Evolutionary conservation across 2,113 vertebrate species (phyloP).

Genomic region (Dicerorhinus sumatrensis): DNA sequence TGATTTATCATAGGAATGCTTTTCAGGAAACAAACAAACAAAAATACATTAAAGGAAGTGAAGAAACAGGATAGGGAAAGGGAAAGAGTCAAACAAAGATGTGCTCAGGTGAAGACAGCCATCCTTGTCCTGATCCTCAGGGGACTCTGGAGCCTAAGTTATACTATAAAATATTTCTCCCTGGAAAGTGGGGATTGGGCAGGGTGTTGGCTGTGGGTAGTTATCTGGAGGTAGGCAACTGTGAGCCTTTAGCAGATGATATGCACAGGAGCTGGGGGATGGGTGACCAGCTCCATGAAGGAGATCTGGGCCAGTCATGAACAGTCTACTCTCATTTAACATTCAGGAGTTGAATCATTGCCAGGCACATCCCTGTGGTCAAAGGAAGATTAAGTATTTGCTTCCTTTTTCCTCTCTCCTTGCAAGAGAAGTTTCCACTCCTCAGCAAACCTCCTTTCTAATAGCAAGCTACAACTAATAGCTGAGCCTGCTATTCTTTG

Average conservation of each 20-base stretch:
- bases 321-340: background rate
- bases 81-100: background rate
- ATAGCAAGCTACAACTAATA: slow-evolving; percentile 34
- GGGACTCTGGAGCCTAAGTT: background rate
- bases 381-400: background rate
- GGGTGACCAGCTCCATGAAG: background rate
- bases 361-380: background rate
- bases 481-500: slow-evolving; percentile 49
- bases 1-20: background rate
- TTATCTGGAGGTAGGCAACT: background rate
- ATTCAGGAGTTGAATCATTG: background rate
- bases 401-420: background rate
- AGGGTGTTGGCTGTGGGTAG: background rate
- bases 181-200: background rate
- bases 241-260: background rate
- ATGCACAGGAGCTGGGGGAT: background rate
- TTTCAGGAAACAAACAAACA: background rate
- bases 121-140: background rate
- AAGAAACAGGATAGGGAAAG: background rate
- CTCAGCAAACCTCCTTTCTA: slow-evolving; percentile 37
- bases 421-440: background rate
- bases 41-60: background rate
- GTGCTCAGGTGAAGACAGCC: background rate
- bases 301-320: background rate
- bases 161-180: background rate